Evolutionary conservation across 2,113 vertebrate species (phyloP).

Genomic region (Machaerirhynchus nigripectus): DNA sequence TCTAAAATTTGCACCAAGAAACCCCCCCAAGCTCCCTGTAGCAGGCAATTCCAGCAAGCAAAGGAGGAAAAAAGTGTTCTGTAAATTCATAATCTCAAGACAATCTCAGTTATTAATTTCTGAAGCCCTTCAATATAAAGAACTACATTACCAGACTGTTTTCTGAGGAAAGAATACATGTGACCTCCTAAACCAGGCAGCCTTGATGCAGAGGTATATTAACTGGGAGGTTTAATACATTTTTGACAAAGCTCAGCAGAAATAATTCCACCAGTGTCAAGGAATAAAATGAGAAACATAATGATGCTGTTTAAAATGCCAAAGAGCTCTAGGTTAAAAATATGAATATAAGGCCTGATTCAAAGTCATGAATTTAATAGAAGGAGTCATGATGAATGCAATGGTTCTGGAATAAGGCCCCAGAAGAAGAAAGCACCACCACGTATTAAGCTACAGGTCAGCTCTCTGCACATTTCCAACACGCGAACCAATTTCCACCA

Average conservation of each 20-base stretch:
- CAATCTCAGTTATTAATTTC: not conserved
- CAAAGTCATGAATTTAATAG: not conserved
- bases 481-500: not conserved
- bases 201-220: not conserved
- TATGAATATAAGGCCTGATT: not conserved
- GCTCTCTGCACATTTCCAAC: not conserved
- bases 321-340: not conserved
- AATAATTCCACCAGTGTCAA: not conserved
- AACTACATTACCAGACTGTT: not conserved
- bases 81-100: not conserved
- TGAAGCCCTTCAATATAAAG: not conserved
- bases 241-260: not conserved
- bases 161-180: not conserved
- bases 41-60: not conserved
- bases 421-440: not conserved
- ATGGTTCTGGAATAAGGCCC: not conserved
- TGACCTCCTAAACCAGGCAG: not conserved
- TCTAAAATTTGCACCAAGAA: not conserved
- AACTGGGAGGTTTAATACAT: not conserved
- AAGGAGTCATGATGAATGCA: not conserved
- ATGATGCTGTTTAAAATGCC: not conserved
- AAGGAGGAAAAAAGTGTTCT: rapidly evolving
- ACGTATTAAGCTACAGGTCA: not conserved
- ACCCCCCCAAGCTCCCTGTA: not conserved
- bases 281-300: not conserved